Conservation (phyloP, 2,888 invertebrate species). For the Zele albiditarsus region DNA sequence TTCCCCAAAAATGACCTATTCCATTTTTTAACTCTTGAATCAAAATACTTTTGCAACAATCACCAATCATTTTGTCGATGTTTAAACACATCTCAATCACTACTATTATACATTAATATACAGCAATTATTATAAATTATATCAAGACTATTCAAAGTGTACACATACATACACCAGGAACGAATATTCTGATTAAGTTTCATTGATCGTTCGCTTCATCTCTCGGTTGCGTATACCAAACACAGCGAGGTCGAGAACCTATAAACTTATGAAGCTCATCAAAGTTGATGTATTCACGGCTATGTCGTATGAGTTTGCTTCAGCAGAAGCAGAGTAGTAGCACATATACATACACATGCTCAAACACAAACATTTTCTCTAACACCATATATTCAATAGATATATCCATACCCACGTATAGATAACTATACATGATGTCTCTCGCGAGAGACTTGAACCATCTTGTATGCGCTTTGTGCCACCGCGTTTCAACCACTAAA, state of each 20-base stretch:
- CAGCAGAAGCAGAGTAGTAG: constrained; percentile 3
- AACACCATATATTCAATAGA: not conserved
- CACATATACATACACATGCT: not conserved
- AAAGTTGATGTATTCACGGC: constrained; percentile 11
- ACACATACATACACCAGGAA: not conserved
- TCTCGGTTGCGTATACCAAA: not conserved
- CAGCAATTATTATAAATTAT: not conserved
- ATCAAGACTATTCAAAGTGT: not conserved
- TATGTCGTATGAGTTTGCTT: not conserved
- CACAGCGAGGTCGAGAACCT: not conserved
- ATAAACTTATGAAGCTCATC: constrained; percentile 20
- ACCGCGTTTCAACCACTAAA: constrained; percentile 43
- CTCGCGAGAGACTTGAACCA: constrained; percentile 31
- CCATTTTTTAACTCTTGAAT: too few relatives aligned
- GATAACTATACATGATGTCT: not conserved
- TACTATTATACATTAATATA: too few relatives aligned
- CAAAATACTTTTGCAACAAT: too few relatives aligned
- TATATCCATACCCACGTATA: not conserved
- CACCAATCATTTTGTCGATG: too few relatives aligned
- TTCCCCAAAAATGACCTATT: too few relatives aligned
- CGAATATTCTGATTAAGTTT: constrained; percentile 7
- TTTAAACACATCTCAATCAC: too few relatives aligned
- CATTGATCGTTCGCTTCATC: constrained; percentile 7
- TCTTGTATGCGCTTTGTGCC: constrained; percentile 48
- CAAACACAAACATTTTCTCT: not conserved